A percentile compares a stretch with the other conserved stretches of the same genome.
Evolutionary conservation across 2,113 vertebrate genomes (phyloP).

Genomic region (Pyrgilauda ruficollis): DNA sequence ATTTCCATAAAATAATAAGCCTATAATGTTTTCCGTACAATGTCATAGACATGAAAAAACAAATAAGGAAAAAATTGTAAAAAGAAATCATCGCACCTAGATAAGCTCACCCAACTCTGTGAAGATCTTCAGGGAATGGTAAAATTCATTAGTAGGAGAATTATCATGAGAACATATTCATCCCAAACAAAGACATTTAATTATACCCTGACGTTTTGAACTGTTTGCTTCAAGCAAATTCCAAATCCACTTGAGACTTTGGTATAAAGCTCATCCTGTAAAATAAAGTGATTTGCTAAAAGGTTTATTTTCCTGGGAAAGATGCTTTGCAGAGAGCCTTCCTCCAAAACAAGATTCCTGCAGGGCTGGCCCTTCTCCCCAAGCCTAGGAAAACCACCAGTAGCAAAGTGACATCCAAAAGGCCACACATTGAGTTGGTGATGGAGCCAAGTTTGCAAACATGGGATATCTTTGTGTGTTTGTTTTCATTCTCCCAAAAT

Average conservation of each 20-base stretch:
- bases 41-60: neutral
- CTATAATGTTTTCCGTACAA: neutral
- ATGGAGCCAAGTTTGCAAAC: neutral
- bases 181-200: neutral
- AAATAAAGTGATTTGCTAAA: neutral
- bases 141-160: conserved; percentile 20
- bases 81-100: neutral
- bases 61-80: neutral
- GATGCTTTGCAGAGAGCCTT: neutral
- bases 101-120: neutral
- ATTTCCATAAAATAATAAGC: conserved; percentile 21
- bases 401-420: neutral
- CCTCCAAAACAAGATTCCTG: neutral
- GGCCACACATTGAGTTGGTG: neutral
- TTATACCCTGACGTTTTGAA: neutral
- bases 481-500: neutral
- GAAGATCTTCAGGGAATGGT: neutral
- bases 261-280: neutral
- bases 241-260: neutral
- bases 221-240: conserved; percentile 4
- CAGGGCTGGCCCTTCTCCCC: neutral
- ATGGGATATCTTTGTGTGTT: neutral
- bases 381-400: neutral
- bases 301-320: conserved; percentile 7
- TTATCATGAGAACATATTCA: neutral